Conservation (phyloP, 2,888 invertebrate species). For the Anorthoa munda region DNA sequence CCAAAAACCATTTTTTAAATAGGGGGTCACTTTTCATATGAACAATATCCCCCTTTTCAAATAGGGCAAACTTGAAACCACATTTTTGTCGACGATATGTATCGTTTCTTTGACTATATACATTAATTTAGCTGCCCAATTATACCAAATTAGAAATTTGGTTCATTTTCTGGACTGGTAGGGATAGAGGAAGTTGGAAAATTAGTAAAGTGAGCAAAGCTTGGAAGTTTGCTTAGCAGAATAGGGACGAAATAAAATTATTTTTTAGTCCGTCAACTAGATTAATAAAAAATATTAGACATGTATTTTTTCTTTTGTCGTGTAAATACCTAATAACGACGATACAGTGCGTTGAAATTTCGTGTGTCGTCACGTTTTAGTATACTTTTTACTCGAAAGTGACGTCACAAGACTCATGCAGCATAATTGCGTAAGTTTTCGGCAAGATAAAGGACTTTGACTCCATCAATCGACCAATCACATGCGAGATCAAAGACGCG, state of each 20-base stretch:
- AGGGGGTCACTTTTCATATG: constrained; percentile 1
- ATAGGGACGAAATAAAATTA: background rate
- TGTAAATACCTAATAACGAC: too few relatives aligned
- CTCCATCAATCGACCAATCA: too few relatives aligned
- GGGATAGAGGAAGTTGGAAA: constrained; percentile 27
- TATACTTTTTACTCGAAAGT: too few relatives aligned
- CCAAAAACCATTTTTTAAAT: background rate
- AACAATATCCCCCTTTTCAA: background rate
- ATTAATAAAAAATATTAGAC: too few relatives aligned
- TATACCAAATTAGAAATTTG: background rate
- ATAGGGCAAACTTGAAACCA: background rate
- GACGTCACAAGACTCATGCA: too few relatives aligned
- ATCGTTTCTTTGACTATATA: background rate
- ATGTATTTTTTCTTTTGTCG: too few relatives aligned
- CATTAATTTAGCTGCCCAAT: constrained; percentile 8
- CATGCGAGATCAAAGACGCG: too few relatives aligned
- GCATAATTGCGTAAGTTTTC: too few relatives aligned
- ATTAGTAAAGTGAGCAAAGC: constrained; percentile 35
- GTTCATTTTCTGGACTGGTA: constrained; percentile 10
- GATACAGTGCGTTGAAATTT: too few relatives aligned
- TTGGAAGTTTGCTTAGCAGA: constrained; percentile 35
- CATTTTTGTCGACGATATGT: background rate
- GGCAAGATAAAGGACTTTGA: too few relatives aligned
- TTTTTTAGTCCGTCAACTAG: too few relatives aligned
- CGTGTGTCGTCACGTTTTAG: too few relatives aligned